Conservation (phyloP, 2,113 vertebrate genomes). For the Trochalopteron elliotii region DNA sequence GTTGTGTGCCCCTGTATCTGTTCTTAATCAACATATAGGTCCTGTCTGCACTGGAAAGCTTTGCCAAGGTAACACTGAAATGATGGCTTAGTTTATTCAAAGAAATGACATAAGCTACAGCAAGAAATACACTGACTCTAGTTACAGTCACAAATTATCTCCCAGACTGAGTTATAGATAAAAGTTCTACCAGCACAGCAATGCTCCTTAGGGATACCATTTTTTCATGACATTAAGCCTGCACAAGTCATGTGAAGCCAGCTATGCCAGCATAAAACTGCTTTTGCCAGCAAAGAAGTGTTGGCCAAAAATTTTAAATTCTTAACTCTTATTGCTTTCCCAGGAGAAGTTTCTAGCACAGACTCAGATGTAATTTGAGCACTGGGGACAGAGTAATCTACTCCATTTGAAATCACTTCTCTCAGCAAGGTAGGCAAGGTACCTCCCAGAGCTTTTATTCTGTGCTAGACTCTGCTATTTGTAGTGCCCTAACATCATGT, state of each 20-base stretch:
- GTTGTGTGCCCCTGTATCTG: neutral
- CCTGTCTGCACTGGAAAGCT: neutral
- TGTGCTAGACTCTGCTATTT: neutral
- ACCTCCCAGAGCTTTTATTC: neutral
- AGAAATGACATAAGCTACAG: conserved; percentile 22
- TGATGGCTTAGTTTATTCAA: conserved; percentile 20
- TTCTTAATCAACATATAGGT: neutral
- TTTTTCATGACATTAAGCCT: neutral
- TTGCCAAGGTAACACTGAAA: conserved; percentile 16
- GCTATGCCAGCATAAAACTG: neutral
- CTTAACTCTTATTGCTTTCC: neutral
- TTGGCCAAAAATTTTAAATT: neutral
- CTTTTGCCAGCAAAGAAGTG: neutral
- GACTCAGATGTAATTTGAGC: neutral
- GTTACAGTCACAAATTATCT: conserved; percentile 32
- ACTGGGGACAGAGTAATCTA: neutral
- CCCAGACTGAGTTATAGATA: neutral
- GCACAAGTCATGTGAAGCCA: neutral
- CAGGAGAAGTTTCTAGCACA: neutral
- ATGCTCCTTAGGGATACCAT: neutral
- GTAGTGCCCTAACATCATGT: neutral
- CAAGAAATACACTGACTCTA: neutral
- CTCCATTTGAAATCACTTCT: neutral
- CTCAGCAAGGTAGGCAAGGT: neutral
- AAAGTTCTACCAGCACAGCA: conserved; percentile 1